A percentile compares a stretch with the other conserved stretches of the same genome.
These are phyloP conservation scores for Cetonia aurata DNA, from an alignment of 2,888 invertebrate species.

Conservation along the genomic window DNA sequence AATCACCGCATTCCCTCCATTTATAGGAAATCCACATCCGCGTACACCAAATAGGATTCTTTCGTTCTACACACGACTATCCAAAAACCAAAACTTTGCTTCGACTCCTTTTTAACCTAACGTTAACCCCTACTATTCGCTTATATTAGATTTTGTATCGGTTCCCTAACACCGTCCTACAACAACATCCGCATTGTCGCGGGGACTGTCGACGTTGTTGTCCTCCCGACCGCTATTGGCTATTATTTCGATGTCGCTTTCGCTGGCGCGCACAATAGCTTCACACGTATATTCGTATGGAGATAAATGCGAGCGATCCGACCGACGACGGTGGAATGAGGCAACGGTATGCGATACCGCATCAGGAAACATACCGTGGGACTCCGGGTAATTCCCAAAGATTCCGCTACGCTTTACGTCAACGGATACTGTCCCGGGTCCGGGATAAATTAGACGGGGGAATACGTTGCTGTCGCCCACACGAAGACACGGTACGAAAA, in stretches of 20 bases:
- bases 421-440: slow-evolving; percentile 54
- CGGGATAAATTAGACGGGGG: slow-evolving; percentile 63
- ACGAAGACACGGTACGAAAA: slow-evolving; percentile 42
- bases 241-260: slow-evolving; percentile 6
- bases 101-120: background rate
- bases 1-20: too few relatives aligned
- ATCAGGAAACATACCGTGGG: slow-evolving; percentile 65
- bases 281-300: slow-evolving; percentile 27
- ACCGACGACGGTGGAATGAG: background rate
- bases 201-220: slow-evolving; percentile 7
- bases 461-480: slow-evolving; percentile 53
- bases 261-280: slow-evolving; percentile 16
- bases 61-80: slow-evolving; percentile 48
- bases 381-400: slow-evolving; percentile 62
- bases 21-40: too few relatives aligned
- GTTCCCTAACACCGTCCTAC: background rate
- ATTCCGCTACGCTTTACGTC: slow-evolving; percentile 60
- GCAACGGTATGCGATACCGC: slow-evolving; percentile 49
- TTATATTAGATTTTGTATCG: too few relatives aligned
- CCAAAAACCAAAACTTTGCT: slow-evolving; percentile 34
- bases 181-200: slow-evolving; percentile 8
- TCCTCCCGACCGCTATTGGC: slow-evolving; percentile 6
- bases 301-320: too few relatives aligned
- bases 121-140: background rate
- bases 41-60: slow-evolving; percentile 10